phyloP scores from a whole-genome alignment of 2,113 vertebrate species.

The Capreolus pygargus region DNA sequence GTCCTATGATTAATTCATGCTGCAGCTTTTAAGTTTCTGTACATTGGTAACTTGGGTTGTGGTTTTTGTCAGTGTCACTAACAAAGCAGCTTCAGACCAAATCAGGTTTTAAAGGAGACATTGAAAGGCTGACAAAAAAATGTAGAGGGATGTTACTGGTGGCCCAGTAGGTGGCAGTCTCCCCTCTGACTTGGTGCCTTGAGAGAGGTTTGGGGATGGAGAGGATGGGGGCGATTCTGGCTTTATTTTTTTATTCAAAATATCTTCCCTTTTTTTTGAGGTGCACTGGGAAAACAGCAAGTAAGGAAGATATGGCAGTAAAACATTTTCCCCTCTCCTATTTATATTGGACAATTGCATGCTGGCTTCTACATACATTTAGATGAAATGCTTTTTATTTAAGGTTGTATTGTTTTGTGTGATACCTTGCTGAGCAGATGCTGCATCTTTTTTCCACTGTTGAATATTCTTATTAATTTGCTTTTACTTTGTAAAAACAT shows the following conservation, averaged over 20 bases:
- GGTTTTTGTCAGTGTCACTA: conserved; percentile 46
- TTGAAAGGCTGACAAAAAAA: not conserved
- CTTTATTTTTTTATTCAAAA: not conserved
- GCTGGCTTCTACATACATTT: not conserved
- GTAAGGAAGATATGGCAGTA: not conserved
- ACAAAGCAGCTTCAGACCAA: conserved; percentile 28
- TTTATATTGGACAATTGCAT: not conserved
- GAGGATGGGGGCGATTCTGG: not conserved
- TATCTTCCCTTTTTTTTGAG: not conserved
- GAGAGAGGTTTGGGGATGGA: not conserved
- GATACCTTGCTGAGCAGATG: not conserved
- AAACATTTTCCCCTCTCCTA: not conserved
- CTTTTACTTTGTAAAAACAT: conserved; percentile 15
- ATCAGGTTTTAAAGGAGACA: conserved; percentile 15
- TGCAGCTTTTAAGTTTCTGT: conserved; percentile 24
- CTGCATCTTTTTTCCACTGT: not conserved
- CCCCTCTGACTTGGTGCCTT: conserved; percentile 50
- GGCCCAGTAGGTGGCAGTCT: conserved; percentile 71
- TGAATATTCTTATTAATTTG: conserved; percentile 4
- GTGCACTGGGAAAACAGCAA: not conserved
- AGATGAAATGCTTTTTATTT: not conserved
- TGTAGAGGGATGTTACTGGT: not conserved
- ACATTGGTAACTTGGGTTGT: not conserved
- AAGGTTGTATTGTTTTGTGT: not conserved
- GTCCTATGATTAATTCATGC: conserved; percentile 56